A percentile compares a stretch with the other conserved stretches of the same genome.
These are phyloP conservation scores for Falco naumanni DNA, from an alignment of 2,797 vertebrate genomes.

Conservation along the genomic window DNA sequence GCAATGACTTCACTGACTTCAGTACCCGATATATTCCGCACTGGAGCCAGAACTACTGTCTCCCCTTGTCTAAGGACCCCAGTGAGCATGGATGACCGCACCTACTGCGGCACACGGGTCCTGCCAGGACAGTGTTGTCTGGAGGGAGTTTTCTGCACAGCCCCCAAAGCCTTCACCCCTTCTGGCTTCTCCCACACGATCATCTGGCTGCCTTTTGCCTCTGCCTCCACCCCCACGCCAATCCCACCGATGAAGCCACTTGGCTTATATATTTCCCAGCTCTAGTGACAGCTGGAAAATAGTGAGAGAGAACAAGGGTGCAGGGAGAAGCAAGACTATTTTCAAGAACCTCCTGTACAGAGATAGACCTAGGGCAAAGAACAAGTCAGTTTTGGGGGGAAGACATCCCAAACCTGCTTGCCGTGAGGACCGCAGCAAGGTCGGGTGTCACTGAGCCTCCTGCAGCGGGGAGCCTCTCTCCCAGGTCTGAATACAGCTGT, in stretches of 20 bases:
- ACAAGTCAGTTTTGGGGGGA: background rate
- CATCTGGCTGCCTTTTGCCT: background rate
- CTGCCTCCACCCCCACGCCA: background rate
- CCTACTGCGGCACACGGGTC: background rate
- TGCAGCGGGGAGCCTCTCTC: background rate
- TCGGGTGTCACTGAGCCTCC: background rate
- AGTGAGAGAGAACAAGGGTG: background rate
- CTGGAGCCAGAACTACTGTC: background rate
- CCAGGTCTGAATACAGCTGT: background rate
- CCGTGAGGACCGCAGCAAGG: background rate
- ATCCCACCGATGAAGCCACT: background rate
- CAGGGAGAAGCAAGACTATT: background rate
- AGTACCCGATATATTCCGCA: background rate
- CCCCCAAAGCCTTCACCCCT: background rate
- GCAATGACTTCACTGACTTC: background rate
- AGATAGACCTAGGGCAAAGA: background rate
- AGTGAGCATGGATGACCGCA: conserved; percentile 10
- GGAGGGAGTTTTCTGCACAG: background rate
- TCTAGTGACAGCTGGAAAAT: background rate
- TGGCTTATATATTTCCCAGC: background rate
- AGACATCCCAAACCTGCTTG: background rate
- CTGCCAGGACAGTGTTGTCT: background rate
- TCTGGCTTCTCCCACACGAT: background rate
- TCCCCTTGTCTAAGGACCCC: background rate
- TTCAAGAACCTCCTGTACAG: background rate